A percentile compares a stretch with the other conserved stretches of the same genome.
These are phyloP conservation scores for Rhabdomys pumilio DNA, from an alignment of 2,797 vertebrate genomes.

Conservation along the genomic window DNA sequence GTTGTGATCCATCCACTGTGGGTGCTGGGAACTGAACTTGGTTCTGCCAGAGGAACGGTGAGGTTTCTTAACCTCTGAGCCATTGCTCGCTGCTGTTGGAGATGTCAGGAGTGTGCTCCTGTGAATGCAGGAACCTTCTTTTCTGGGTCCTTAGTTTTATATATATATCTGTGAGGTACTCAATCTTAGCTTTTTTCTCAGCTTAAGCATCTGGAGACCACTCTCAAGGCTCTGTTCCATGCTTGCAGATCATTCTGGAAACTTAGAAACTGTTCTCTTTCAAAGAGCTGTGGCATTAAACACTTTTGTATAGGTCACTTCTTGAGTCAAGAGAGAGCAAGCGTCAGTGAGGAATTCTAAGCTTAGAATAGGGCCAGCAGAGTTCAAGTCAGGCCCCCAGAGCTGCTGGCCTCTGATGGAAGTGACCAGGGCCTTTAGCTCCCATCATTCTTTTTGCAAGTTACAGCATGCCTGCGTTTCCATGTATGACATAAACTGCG, in stretches of 20 bases:
- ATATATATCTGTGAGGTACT: fast-evolving
- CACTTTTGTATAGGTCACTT: not conserved
- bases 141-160: not conserved
- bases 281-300: slow-evolving; percentile 11
- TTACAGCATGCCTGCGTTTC: not conserved
- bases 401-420: fast-evolving
- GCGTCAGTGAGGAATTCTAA: not conserved
- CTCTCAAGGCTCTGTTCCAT: slow-evolving; percentile 60
- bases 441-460: not conserved
- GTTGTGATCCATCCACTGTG: not conserved
- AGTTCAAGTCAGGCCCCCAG: not conserved
- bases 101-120: not conserved
- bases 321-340: not conserved
- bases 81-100: not conserved
- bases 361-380: not conserved
- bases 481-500: not conserved
- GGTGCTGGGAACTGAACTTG: not conserved
- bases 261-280: slow-evolving; percentile 67
- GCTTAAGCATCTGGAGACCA: slow-evolving; percentile 19
- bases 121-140: not conserved
- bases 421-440: not conserved
- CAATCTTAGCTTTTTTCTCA: fast-evolving
- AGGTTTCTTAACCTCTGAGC: not conserved
- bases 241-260: slow-evolving; percentile 75
- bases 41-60: not conserved